A percentile compares a stretch with the other conserved stretches of the same genome.
These are phyloP conservation scores for Leiothrix lutea DNA, from an alignment of 2,113 vertebrate genomes.

Conservation along the genomic window DNA sequence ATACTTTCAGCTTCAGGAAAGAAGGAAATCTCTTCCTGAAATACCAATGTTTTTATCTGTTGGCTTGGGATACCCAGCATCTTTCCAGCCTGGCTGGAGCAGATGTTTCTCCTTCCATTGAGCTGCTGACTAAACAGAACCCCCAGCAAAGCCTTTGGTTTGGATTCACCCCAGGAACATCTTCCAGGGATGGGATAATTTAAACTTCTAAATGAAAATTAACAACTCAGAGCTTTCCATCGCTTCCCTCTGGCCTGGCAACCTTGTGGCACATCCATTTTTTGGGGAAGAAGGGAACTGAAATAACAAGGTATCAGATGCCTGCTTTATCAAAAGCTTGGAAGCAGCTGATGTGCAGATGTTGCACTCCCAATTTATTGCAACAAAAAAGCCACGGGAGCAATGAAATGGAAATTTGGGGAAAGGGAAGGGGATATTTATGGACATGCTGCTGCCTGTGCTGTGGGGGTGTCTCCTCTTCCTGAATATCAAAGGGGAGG, in stretches of 20 bases:
- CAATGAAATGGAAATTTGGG: not conserved
- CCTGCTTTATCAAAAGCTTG: slow-evolving; percentile 50
- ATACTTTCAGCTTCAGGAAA: not conserved
- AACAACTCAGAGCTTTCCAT: not conserved
- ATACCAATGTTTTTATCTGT: rapidly evolving
- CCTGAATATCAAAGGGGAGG: not conserved
- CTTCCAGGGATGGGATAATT: not conserved
- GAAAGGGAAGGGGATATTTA: not conserved
- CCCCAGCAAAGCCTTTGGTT: not conserved
- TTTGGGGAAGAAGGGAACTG: not conserved
- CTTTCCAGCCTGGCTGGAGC: not conserved
- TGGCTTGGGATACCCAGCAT: not conserved
- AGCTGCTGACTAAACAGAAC: not conserved
- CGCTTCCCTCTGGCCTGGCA: not conserved
- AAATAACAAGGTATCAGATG: not conserved
- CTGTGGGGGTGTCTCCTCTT: not conserved
- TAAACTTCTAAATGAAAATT: not conserved
- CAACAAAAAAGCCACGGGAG: not conserved
- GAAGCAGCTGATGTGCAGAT: not conserved
- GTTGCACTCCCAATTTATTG: slow-evolving; percentile 21
- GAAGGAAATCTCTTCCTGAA: not conserved
- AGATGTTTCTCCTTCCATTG: not conserved
- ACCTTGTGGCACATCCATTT: not conserved
- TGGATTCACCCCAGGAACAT: not conserved
- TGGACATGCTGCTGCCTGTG: not conserved